Evolutionary conservation across 2,888 invertebrate genomes (phyloP).

Genomic region (Baccha elongata): DNA sequence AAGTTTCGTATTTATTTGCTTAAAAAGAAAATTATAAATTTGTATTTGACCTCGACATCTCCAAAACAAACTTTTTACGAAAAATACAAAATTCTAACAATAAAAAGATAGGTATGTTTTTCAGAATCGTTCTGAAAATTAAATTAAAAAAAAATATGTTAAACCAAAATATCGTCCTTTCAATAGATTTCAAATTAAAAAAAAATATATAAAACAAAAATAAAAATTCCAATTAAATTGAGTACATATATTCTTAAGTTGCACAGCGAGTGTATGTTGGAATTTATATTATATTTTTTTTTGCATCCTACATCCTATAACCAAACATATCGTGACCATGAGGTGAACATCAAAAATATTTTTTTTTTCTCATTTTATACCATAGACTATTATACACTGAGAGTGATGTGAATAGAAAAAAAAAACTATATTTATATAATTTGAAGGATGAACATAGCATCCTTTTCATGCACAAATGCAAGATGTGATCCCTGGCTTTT

Average conservation of each 20-base stretch:
- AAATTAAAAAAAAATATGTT: neutral
- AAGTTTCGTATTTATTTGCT: too few species aligned
- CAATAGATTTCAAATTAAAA: neutral
- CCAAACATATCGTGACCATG: too few species aligned
- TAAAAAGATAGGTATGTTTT: too few species aligned
- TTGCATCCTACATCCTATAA: slow-evolving; percentile 71
- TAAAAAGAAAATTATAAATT: too few species aligned
- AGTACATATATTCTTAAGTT: slow-evolving; percentile 14
- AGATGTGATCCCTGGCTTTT: slow-evolving; percentile 52
- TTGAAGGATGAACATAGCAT: slow-evolving; percentile 36
- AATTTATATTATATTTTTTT: slow-evolving; percentile 30
- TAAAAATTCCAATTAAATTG: slow-evolving; percentile 6
- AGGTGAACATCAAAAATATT: slow-evolving; percentile 37
- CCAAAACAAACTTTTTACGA: too few species aligned
- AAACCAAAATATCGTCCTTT: neutral
- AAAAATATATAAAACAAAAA: neutral
- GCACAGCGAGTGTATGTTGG: slow-evolving; percentile 40
- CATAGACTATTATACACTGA: slow-evolving; percentile 3
- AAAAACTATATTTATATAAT: slow-evolving; percentile 2
- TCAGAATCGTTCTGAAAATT: too few species aligned
- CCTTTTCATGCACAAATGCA: slow-evolving; percentile 50
- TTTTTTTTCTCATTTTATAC: slow-evolving; percentile 10
- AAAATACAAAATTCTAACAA: too few species aligned
- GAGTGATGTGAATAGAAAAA: slow-evolving; percentile 1
- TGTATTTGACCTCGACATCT: too few species aligned